phyloP scores from a whole-genome alignment of 2,113 vertebrate genomes.

The Notothenia rossii region DNA sequence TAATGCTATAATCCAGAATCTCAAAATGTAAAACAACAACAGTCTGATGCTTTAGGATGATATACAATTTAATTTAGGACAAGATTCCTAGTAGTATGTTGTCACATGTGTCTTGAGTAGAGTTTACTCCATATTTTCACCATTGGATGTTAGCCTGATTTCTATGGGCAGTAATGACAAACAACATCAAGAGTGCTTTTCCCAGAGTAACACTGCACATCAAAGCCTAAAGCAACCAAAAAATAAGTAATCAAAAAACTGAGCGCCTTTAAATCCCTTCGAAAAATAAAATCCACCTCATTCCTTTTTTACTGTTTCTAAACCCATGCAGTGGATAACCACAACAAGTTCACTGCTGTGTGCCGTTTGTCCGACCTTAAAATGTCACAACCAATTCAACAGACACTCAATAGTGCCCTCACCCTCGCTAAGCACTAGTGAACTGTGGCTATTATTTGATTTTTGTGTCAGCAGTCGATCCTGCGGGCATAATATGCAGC shows the following conservation, averaged over 20 bases:
- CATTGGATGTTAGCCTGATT: conserved; percentile 44
- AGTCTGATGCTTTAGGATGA: not conserved
- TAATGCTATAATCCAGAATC: not conserved
- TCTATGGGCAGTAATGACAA: conserved; percentile 52
- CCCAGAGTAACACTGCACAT: conserved; percentile 49
- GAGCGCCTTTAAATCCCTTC: conserved; percentile 7
- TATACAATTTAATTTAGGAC: not conserved
- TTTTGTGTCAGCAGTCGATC: conserved; percentile 67
- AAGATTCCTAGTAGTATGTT: conserved; percentile 7
- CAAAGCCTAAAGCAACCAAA: conserved; percentile 39
- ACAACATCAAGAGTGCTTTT: conserved; percentile 52
- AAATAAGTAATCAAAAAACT: conserved; percentile 6
- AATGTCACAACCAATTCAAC: conserved; percentile 73
- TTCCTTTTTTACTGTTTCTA: conserved; percentile 18
- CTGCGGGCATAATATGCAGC: conserved; percentile 62
- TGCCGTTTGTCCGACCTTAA: conserved; percentile 67
- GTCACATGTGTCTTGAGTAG: not conserved
- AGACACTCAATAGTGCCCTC: conserved; percentile 55
- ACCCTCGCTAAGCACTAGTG: conserved; percentile 49
- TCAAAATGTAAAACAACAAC: not conserved
- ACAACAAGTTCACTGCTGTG: conserved; percentile 31
- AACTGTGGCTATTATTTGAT: conserved; percentile 76
- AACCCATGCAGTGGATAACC: conserved; percentile 16
- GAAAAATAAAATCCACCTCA: conserved; percentile 30
- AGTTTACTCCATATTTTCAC: conserved; percentile 28